phyloP scores from a whole-genome alignment of 2,888 invertebrate genomes.

The Hylaea fasciaria region DNA sequence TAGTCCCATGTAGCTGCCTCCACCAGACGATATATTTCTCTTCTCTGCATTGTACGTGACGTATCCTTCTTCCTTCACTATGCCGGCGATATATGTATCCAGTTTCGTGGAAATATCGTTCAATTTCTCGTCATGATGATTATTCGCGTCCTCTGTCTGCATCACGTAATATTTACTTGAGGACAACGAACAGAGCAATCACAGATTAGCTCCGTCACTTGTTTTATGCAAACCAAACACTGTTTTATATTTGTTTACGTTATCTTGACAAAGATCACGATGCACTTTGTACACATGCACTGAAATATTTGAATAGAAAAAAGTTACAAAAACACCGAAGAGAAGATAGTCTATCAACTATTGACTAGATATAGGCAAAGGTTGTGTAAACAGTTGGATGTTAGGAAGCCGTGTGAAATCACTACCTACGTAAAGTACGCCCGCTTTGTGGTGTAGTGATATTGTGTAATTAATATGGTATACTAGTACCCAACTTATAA shows the following conservation, averaged over 20 bases:
- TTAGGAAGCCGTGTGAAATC: no score
- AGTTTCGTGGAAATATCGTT: conserved; percentile 25
- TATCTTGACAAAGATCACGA: conserved; percentile 4
- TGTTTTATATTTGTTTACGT: conserved; percentile 5
- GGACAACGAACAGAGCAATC: not conserved
- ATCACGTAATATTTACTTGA: conserved; percentile 5
- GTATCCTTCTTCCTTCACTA: conserved; percentile 49
- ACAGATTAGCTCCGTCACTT: not conserved
- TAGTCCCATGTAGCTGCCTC: conserved; percentile 56
- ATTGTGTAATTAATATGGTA: no score
- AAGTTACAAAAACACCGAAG: no score
- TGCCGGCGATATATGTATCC: conserved; percentile 33
- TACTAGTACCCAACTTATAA: no score
- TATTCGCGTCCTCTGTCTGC: not conserved
- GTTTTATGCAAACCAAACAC: conserved; percentile 9
- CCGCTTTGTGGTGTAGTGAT: no score
- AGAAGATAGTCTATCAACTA: no score
- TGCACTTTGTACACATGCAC: not conserved
- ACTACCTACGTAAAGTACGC: no score
- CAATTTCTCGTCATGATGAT: not conserved
- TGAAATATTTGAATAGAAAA: not conserved
- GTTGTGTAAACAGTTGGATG: no score
- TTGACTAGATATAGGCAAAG: no score
- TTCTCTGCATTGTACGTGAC: conserved; percentile 40
- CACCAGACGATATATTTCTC: conserved; percentile 48